Percentiles rank a stretch among this genome's conserved stretches.
These are phyloP conservation scores for Mesaphorura yosii DNA, from an alignment of 1,140 invertebrate genomes.

Conservation along the genomic window DNA sequence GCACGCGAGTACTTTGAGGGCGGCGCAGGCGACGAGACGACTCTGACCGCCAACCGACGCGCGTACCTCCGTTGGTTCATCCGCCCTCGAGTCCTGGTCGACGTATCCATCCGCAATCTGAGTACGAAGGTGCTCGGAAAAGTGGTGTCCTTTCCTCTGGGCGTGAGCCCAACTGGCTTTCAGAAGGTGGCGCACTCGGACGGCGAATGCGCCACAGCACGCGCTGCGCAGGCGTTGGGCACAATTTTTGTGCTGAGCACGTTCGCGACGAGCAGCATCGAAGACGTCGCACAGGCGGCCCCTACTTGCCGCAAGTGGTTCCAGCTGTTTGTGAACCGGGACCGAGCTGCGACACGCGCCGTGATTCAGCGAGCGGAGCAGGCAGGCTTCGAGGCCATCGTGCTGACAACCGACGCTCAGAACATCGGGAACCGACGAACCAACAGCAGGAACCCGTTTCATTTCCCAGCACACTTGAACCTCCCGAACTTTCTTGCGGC, in stretches of 20 bases:
- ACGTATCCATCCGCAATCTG: constrained; percentile 56
- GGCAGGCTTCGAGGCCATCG: constrained; percentile 73
- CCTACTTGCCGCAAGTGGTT: constrained; percentile 74
- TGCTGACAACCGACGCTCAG: no score
- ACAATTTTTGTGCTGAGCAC: constrained; percentile 75
- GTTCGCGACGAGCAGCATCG: constrained; percentile 71
- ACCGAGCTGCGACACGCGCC: constrained; percentile 41
- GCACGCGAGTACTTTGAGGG: constrained; percentile 73
- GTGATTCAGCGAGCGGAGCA: constrained; percentile 65
- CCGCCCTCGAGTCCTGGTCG: constrained; percentile 61
- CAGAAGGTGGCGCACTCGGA: constrained; percentile 82
- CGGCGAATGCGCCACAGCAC: constrained; percentile 71
- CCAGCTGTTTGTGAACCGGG: constrained; percentile 78
- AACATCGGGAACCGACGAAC: constrained; percentile 85
- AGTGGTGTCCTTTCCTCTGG: constrained; percentile 65
- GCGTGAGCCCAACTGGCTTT: constrained; percentile 83
- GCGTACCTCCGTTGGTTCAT: constrained; percentile 39
- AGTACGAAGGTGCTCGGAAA: constrained; percentile 50
- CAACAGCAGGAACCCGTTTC: constrained; percentile 60
- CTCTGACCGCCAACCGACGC: constrained; percentile 42
- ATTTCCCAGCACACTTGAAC: background rate
- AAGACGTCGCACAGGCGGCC: constrained; percentile 67
- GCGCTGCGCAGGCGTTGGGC: constrained; percentile 57
- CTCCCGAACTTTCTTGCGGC: background rate
- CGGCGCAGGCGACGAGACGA: constrained; percentile 71